These are phyloP conservation scores for Drosophila prostipennis DNA, from an alignment of 2,888 invertebrate genomes.

Conservation along the genomic window DNA sequence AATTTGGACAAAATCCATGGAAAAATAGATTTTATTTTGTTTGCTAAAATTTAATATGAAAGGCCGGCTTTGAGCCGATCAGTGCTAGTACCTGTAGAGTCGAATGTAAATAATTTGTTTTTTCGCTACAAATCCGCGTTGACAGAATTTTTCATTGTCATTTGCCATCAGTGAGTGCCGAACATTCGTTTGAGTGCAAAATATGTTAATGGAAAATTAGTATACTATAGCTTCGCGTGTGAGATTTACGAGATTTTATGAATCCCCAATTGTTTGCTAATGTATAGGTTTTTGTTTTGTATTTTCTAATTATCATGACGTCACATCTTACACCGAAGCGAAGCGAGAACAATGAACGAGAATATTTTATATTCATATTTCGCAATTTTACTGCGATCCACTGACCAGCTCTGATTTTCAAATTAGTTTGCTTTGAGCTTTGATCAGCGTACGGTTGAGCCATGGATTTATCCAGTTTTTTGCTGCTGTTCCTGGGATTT, in stretches of 20 bases:
- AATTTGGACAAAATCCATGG: too few relatives aligned
- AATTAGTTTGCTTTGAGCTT: conserved; percentile 49
- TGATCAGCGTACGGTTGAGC: conserved; percentile 55
- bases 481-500: conserved; percentile 16
- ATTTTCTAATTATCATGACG: conserved; percentile 70
- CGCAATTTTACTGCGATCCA: conserved; percentile 5
- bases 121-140: neutral
- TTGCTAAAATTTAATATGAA: too few relatives aligned
- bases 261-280: conserved; percentile 7
- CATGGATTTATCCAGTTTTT: conserved; percentile 38
- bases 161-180: neutral
- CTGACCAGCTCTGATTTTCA: conserved; percentile 19
- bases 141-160: neutral
- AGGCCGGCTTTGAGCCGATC: too few relatives aligned
- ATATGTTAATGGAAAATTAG: neutral
- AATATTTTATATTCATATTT: conserved; percentile 36
- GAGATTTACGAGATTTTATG: conserved; percentile 53
- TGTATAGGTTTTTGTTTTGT: conserved; percentile 19
- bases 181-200: conserved; percentile 6
- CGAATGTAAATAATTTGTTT: neutral
- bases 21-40: too few relatives aligned
- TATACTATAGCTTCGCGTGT: conserved; percentile 57
- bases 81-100: too few relatives aligned
- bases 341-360: conserved; percentile 38
- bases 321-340: conserved; percentile 49